These are phyloP conservation scores for Troilus luridus DNA, from an alignment of 2,888 invertebrate genomes.

Conservation along the genomic window DNA sequence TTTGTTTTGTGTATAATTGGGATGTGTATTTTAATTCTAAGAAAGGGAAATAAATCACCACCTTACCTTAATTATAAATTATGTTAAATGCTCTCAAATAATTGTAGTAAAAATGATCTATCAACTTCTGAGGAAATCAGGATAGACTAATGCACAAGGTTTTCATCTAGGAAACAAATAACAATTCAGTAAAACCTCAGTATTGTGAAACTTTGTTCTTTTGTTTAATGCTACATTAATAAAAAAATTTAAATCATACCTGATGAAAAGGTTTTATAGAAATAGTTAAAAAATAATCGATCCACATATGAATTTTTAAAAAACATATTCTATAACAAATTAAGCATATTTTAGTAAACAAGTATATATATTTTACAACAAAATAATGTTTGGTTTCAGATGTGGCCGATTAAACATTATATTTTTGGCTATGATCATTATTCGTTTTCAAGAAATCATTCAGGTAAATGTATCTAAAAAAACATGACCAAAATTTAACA, in stretches of 20 bases:
- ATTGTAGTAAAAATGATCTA: slow-evolving; percentile 57
- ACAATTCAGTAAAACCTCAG: slow-evolving; percentile 52
- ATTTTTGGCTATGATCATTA: background rate
- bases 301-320: background rate
- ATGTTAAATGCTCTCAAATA: slow-evolving; percentile 56
- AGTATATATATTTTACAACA: background rate
- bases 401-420: background rate
- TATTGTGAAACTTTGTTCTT: background rate
- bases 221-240: background rate
- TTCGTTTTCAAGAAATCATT: background rate
- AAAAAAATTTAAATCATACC: background rate
- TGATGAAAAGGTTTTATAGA: background rate
- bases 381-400: background rate
- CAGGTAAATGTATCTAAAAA: background rate
- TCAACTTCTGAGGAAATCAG: slow-evolving; percentile 56
- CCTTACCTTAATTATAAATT: slow-evolving; percentile 56
- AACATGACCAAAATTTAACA: background rate
- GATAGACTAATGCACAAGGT: slow-evolving; percentile 56
- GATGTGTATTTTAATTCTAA: slow-evolving; percentile 54
- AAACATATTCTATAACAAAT: background rate
- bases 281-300: background rate
- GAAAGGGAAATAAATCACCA: slow-evolving; percentile 58
- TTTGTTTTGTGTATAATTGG: slow-evolving; percentile 44
- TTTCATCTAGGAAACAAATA: slow-evolving; percentile 59
- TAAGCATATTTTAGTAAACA: background rate